Evolutionary conservation across 2,797 vertebrate genomes (phyloP), one percentile per base, ranked within the genome.

Genomic region (Enteromius radiatus): DNA sequence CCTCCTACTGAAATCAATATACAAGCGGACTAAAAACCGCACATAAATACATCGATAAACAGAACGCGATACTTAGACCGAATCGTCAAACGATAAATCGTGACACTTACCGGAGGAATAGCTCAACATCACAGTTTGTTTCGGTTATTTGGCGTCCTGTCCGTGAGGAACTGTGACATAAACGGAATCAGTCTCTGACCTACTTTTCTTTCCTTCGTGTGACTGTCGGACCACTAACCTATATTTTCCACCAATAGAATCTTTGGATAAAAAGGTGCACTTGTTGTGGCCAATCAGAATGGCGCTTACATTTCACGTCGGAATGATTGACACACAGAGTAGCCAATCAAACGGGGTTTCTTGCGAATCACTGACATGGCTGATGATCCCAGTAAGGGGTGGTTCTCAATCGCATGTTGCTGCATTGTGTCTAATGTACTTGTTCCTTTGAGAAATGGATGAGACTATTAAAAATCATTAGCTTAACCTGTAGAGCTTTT

Each of bases 191-290:
- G 93, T 96, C 95, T 95, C 94, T 98, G 97, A 98, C 97, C 97
- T 96, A 98, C 96, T 98, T 98, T 96, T 96, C 96, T 95, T 93
- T 95, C 94, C 96, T 94, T 90, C 92, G 96, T 96, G 96, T 96
- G 96, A 95, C 96, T 95, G 95, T 97, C 97, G 97, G 95, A 97
- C 96, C 97, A 98, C 97, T 98, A 98, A 98, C 97, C 97, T 98
- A 98, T 95, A 98, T 98, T 95, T 94, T 94, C 92, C 91, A 89
- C 97, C 96, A 98, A 98, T 98, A 83, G 92, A 89, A 91, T 90
- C 86, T 68, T 87, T 28, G 83, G 83, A 88, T 47, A 76, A 63
- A 82, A 88, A 90, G 85, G 86, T 74, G 90, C 88, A 82, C 86
- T 81, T 81, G 5, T 69, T 15, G 12, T 9, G 82, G 67, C 96